Conservation (phyloP, 2,888 invertebrate genomes). For the Notocelia uddmanniana region DNA sequence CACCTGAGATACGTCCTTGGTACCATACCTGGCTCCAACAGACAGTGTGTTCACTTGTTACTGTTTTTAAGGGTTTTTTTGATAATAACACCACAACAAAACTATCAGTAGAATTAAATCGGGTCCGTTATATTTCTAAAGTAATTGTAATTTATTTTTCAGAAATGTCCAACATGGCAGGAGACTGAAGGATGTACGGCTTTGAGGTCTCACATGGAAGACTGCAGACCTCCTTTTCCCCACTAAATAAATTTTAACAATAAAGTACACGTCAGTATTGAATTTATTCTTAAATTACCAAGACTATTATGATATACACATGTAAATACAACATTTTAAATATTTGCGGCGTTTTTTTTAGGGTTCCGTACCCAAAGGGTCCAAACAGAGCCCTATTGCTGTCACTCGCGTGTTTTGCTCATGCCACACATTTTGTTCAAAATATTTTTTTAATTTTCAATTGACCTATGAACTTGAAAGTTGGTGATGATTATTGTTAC, state of each 20-base stretch:
- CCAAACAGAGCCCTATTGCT: no score
- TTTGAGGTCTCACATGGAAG: constrained; percentile 61
- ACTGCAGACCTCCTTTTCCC: constrained; percentile 58
- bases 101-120: background rate
- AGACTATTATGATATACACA: constrained; percentile 4
- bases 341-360: background rate
- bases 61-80: no score
- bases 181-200: constrained; percentile 59
- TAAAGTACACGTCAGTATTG: constrained; percentile 10
- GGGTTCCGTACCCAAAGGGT: no score
- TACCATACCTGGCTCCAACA: no score
- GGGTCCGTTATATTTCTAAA: background rate
- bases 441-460: no score
- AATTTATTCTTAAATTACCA: background rate
- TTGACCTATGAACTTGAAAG: no score
- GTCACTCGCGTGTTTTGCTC: no score
- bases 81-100: no score
- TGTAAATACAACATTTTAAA: constrained; percentile 39
- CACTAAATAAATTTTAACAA: constrained; percentile 24
- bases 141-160: constrained; percentile 51
- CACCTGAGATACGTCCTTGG: no score
- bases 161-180: constrained; percentile 71
- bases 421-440: no score
- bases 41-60: no score
- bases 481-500: no score